Base-by-base conservation (phyloP, 2,888 invertebrate species). In the Aphidius colemani region DNA sequence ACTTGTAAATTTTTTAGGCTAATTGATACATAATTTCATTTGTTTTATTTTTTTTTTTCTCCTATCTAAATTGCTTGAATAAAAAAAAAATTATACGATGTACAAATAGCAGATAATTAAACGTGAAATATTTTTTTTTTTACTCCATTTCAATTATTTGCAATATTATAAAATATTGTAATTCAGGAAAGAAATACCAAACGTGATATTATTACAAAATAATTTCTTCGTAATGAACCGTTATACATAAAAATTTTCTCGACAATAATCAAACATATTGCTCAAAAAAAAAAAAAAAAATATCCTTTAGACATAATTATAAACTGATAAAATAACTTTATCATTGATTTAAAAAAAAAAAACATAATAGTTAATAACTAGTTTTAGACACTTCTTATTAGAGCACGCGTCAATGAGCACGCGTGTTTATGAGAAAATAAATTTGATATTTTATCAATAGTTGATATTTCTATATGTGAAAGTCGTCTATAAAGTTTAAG, bases 141-240 rank as follows among this genome's bases (percentile, higher is more conserved):
- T 45, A 41, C 56, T 41, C 41, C 40, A 18, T 50, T 49, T 39
- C 49, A 57, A 39, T 40, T 39, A 57, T 46, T 57, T 39, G 41
- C 60, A 45, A 64, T 60, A 64, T 60, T 18, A 43, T 45, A 5
- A 57, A 9, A 57, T 30, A 30, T 30, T 30, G 30, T 46, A 46
- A 46, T 39, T 30, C 57, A 39, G 57, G 57, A 39, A 66, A 71
- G 73, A 75, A 74, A 69, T 72, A 66, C 66, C 65, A 71, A 70
- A 75, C 69, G 67, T 63, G 70, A 72, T 65, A 69, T 58, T 63
- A 53, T 72, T 70, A 64, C 71, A 69, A 66, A 64, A 68, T 48
- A 48, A 48, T 48, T 39, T 55, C 10, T n/a, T 44, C 57, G 39
- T 39, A 8, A 39, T 39, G 13, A 18, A 45, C 55, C 57, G 39